Base-by-base conservation (phyloP, 2,797 vertebrate genomes). In the Dermochelys coriacea region DNA sequence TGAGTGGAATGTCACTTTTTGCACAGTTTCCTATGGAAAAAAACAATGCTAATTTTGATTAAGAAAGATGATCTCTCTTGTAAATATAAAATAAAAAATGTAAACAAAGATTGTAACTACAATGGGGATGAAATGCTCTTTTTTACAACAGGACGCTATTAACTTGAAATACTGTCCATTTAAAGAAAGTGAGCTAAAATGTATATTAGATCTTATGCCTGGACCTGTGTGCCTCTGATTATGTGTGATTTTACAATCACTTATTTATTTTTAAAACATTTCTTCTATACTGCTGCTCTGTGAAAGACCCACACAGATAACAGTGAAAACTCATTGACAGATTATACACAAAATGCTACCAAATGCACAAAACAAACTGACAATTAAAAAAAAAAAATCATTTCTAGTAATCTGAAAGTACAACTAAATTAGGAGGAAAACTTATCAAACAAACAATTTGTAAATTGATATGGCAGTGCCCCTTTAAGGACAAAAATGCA, bases 301-400 rank as follows among this genome's bases (percentile, higher is more conserved):
- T 12, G 3, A 89, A 68, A 85, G 59, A 88, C 93, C 89, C 12
- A 91, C 68, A 27, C 52, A 4, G 55, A 18, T 23, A 9, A 37
- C 0, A 31, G 16, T 12, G 1, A 6, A 23, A 0, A n/a, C 8
- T 2, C 37, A 41, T 74, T 37, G 18, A 37, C 25, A n/a, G 18
- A 61, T 34, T 21, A 1, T 4, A 1, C 41, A 77, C 16, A 1
- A 16, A 14, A 4, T 61, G 34, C 29, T 6, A 2, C 14, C 64
- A 0, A 9, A 10, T 49, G 12, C n/a, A 14, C 0, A 0, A 29
- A 47, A 21, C 49, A 34, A n/a, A 31, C 31, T 34, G 31, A 25
- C 12, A 1, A 45, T 61, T 34, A 4, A 16, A 64, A 23, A 34
- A 34, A 3, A 1, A 41, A 45, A 14, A 37, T 82, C 50, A 12